phyloP scores from a whole-genome alignment of 1,140 invertebrate genomes.

The Zeugodacus cucurbitae region DNA sequence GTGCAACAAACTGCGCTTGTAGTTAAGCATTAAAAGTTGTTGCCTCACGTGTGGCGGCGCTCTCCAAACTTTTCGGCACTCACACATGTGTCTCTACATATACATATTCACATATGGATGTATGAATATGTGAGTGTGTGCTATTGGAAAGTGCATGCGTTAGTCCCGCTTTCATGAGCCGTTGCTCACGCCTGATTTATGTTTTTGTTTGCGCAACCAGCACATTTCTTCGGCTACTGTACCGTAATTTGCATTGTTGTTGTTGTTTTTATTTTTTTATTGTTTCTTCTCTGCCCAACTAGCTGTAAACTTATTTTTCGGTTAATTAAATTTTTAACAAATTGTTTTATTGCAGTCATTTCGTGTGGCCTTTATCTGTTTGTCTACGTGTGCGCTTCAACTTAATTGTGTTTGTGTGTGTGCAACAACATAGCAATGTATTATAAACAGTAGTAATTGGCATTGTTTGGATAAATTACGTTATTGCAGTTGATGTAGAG shows the following conservation, averaged over 20 bases:
- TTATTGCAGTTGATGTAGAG: neutral
- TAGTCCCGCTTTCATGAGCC: neutral
- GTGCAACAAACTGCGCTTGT: neutral
- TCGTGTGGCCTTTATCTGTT: neutral
- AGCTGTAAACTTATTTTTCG: constrained; percentile 37
- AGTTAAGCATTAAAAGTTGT: constrained; percentile 26
- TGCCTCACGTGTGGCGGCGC: neutral
- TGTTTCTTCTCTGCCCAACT: neutral
- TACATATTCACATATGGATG: neutral
- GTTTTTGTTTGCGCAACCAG: neutral
- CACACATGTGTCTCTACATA: neutral
- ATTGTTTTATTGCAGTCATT: constrained; percentile 38
- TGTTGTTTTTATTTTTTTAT: neutral
- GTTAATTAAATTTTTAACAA: constrained; percentile 46
- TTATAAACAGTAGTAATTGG: neutral
- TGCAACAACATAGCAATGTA: neutral
- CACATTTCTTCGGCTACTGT: neutral
- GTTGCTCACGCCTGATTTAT: constrained; percentile 35
- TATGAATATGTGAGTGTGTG: neutral
- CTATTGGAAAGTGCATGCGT: neutral
- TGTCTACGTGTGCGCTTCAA: neutral
- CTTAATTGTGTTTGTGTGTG: neutral
- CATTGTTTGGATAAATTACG: neutral
- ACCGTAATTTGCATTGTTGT: neutral
- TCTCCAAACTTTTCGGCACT: neutral